Base-by-base conservation (phyloP, 2,113 vertebrate species). In the Nibea albiflora region DNA sequence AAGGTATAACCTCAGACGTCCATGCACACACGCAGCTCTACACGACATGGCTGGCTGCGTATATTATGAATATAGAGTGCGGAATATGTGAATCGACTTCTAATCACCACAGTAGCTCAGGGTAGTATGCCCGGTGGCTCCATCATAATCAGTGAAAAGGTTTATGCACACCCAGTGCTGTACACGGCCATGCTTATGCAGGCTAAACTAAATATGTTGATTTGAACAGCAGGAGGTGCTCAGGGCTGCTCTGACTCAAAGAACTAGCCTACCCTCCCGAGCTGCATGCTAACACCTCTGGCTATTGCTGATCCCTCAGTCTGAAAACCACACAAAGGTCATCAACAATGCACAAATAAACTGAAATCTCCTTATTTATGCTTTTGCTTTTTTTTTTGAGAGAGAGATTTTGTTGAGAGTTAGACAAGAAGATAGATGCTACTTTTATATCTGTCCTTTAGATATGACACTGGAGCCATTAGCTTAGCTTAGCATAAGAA, bases 211-310 rank as follows among this genome's bases (percentile, higher is more conserved):
- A 80, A 85, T 57, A 75, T 77, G 81, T 79, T 84, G 80, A 84
- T 84, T 78, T 80, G 31, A 88, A 76, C 81, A 67, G 76, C 75
- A 73, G 73, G 72, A 84, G 86, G 57, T 44, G 83, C 87, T 90
- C 66, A 39, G 35, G 69, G 86, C 77, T 60, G 70, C 69, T 84
- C 57, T 73, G 75, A 89, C 57, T 88, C 74, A 75, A 79, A 66
- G 77, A 53, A 42, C 63, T 31, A 61, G 47, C 62, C 63, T 31
- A 61, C 44, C 62, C 63, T 84, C 54, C 52, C 39, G 73, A 60
- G 83, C 79, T 78, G 79, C 58, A 15, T 83, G 72, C 75, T 42
- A 72, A 35, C 19, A 26, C 86, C 73, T 72, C 57, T 22, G 70
- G 83, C 79, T 76, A 71, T 74, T 26, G 67, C 53, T 83, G 69